Conservation (phyloP, 2,113 vertebrate genomes). For the Strigops habroptila region DNA sequence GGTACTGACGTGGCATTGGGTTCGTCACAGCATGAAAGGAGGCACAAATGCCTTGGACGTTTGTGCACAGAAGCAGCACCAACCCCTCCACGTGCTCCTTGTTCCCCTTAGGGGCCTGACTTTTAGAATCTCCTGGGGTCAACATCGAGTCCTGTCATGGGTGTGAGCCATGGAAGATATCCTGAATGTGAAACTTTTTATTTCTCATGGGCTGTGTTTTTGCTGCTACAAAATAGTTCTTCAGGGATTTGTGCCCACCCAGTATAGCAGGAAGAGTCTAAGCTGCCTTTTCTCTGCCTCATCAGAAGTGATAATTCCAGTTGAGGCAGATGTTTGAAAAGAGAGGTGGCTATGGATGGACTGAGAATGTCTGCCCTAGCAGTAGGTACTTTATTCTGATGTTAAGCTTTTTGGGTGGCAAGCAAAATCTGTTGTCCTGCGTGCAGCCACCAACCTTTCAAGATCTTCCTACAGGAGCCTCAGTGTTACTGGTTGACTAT, state of each 20-base stretch:
- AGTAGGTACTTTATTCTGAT: neutral
- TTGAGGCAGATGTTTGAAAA: neutral
- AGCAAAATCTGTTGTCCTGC: neutral
- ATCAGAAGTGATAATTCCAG: neutral
- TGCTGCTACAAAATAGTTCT: neutral
- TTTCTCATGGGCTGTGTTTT: neutral
- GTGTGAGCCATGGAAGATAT: neutral
- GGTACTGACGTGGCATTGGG: neutral
- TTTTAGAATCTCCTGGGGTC: neutral
- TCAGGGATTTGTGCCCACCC: neutral
- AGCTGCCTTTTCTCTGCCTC: neutral
- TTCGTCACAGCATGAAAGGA: neutral
- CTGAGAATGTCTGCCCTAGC: neutral
- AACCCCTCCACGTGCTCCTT: neutral
- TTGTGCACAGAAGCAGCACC: neutral
- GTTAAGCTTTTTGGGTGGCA: neutral
- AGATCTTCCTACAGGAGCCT: neutral
- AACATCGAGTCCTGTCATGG: neutral
- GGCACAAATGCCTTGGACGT: neutral
- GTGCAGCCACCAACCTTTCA: neutral
- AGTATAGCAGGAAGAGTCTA: neutral
- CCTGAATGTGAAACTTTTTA: neutral
- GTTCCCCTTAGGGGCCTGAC: neutral
- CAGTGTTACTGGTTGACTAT: neutral
- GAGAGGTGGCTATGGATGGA: neutral